Evolutionary conservation across 1,140 invertebrate species (phyloP).

Genomic region (Drosophila micromelanica): DNA sequence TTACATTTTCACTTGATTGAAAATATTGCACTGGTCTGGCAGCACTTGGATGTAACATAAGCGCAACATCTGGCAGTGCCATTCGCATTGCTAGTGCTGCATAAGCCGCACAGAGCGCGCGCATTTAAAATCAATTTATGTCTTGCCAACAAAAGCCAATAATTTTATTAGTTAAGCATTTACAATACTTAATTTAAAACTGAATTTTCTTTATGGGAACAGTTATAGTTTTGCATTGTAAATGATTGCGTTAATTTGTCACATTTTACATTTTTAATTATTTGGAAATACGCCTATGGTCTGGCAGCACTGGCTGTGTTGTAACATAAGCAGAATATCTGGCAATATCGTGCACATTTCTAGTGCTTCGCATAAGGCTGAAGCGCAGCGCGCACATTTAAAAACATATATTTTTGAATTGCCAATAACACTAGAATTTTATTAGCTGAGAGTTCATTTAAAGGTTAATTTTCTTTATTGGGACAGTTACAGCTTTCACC

Average conservation of each 20-base stretch:
- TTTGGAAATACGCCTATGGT: neutral
- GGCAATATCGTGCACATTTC: neutral
- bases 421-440: neutral
- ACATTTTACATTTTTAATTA: conserved; percentile 28
- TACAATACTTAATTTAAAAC: too few species aligned
- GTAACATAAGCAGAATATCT: neutral
- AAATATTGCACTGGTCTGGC: conserved; percentile 2
- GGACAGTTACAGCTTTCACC: neutral
- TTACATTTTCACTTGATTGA: conserved; percentile 29
- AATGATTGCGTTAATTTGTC: conserved; percentile 18
- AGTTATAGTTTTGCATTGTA: conserved; percentile 9
- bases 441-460: neutral
- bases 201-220: too few species aligned
- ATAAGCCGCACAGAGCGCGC: neutral
- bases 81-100: neutral
- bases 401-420: neutral
- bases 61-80: conserved; percentile 1
- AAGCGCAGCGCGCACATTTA: neutral
- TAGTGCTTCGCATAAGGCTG: neutral
- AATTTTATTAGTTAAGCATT: too few species aligned
- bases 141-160: neutral
- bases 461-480: neutral
- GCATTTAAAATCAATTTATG: neutral
- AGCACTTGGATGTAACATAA: neutral
- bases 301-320: conserved; percentile 14